A percentile compares a stretch with the other conserved stretches of the same genome.
phyloP scores from a whole-genome alignment of 2,797 vertebrate genomes.

The Hoplostethus mediterraneus region DNA sequence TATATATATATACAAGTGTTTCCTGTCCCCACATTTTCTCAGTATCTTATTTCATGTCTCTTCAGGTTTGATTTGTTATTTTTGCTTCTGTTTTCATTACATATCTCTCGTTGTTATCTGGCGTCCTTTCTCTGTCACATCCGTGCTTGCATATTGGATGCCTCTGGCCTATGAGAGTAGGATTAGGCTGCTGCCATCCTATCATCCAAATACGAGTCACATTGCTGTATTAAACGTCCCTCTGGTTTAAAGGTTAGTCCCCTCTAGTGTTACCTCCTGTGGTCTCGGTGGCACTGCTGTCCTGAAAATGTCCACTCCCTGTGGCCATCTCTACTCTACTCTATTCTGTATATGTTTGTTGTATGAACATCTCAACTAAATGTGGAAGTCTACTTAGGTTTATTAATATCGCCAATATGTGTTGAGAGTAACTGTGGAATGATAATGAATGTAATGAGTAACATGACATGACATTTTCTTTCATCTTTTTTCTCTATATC shows the following conservation, averaged over 20 bases:
- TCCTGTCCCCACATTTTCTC: neutral
- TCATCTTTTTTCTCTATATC: conserved; percentile 10
- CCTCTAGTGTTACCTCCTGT: conserved; percentile 44
- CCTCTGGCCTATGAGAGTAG: conserved; percentile 44
- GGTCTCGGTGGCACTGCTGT: conserved; percentile 37
- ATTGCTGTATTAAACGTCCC: conserved; percentile 56
- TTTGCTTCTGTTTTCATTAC: too few species aligned
- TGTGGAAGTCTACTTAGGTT: neutral
- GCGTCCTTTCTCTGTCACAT: conserved; percentile 30
- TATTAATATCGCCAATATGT: neutral
- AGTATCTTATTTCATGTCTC: neutral
- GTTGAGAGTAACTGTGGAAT: conserved; percentile 1
- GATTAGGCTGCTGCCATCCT: conserved; percentile 55
- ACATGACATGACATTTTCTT: conserved; percentile 1
- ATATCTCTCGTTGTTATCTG: neutral
- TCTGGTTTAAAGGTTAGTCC: conserved; percentile 62
- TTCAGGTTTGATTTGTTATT: too few species aligned
- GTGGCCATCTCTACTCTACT: conserved; percentile 26
- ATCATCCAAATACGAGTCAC: conserved; percentile 60
- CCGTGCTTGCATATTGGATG: conserved; percentile 21
- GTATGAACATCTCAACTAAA: conserved; percentile 22
- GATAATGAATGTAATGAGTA: too few species aligned
- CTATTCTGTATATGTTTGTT: conserved; percentile 29
- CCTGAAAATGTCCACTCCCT: conserved; percentile 53
- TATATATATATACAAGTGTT: neutral